phyloP scores from a whole-genome alignment of 2,888 invertebrate genomes.

The Nymphalis polychloros region DNA sequence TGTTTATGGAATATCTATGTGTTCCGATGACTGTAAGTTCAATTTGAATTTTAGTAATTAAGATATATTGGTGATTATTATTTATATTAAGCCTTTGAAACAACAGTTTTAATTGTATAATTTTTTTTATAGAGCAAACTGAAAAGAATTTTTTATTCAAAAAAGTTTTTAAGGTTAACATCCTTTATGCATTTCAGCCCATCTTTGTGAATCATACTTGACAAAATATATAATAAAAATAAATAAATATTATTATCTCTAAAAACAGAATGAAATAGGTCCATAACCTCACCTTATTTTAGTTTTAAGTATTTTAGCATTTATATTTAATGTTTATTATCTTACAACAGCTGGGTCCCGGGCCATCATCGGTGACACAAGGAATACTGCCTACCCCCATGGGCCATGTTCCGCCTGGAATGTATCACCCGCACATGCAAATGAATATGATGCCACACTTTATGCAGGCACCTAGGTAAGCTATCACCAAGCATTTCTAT shows the following conservation, averaged over 20 bases:
- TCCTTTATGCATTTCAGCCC: not conserved
- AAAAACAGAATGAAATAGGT: not conserved
- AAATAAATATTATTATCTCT: not conserved
- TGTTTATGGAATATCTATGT: conserved; percentile 1
- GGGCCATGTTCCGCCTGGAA: conserved; percentile 85
- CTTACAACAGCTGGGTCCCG: conserved; percentile 67
- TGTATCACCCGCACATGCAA: conserved; percentile 84
- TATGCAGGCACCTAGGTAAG: conserved; percentile 83
- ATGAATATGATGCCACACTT: conserved; percentile 90
- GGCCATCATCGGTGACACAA: conserved; percentile 84
- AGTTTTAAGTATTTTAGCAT: conserved; percentile 2
- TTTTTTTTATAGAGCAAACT: not conserved
- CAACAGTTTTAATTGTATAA: not conserved
- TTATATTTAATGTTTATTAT: not conserved
- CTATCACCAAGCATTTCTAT: conserved; percentile 38
- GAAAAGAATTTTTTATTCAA: not conserved
- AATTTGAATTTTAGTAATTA: conserved; percentile 10
- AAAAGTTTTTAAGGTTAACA: not conserved
- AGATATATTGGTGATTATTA: not conserved
- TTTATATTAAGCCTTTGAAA: not conserved
- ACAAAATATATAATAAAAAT: not conserved
- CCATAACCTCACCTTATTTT: not conserved
- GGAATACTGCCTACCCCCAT: conserved; percentile 81
- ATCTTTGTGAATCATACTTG: not conserved
- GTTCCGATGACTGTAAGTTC: conserved; percentile 8